Evolutionary conservation across 2,888 invertebrate genomes (phyloP), one percentile per base, ranked within the genome.

Genomic region (Amphiduros pacificus): DNA sequence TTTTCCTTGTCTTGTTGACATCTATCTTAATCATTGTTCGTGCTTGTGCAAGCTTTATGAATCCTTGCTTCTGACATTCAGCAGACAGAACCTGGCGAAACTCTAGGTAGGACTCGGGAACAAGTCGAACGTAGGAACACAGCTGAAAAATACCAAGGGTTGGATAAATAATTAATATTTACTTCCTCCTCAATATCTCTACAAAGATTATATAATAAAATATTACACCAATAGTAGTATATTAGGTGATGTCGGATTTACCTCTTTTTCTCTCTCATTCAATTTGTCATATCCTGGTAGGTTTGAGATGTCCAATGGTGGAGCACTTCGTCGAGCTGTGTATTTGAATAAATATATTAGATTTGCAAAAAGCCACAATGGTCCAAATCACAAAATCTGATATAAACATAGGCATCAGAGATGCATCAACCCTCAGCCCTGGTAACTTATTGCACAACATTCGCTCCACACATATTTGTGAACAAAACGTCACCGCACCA

Each of bases 21-120:
- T 95, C 94, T 71, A 95, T 95, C 83, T 94, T 94, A 41, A 94
- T 87, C 50, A 94, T 86, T 49, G 87, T 87, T 56, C 95, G 85
- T 0, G 94, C 94, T 77, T 92, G 92, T 1, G 92, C 88, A 65
- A 95, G 84, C 65, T 89, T 87, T 5, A 95, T 83, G 50, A 60
- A 70, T 62, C 87, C 88, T 0, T 91, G 90, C 79, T 91, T 93
- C 64, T 88, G 86, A 80, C 90, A 91, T 78, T 94, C 94, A 0
- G 86, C 79, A 36, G 91, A 87, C 5, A 95, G 82, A 53, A 89
- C 85, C 41, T 87, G 87, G 74, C 91, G 91, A 73, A 92, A 90
- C 61, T 92, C 90, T 66, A 92, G 82, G 79, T 90, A 95, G 20
- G 89, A 89, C 57, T 88, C 86, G 0, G 94, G 94, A 11, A 90